A percentile compares a stretch with the other conserved stretches of the same genome.
Evolutionary conservation across 2,113 vertebrate genomes (phyloP).

Genomic region (Hirundichthys speculiger): DNA sequence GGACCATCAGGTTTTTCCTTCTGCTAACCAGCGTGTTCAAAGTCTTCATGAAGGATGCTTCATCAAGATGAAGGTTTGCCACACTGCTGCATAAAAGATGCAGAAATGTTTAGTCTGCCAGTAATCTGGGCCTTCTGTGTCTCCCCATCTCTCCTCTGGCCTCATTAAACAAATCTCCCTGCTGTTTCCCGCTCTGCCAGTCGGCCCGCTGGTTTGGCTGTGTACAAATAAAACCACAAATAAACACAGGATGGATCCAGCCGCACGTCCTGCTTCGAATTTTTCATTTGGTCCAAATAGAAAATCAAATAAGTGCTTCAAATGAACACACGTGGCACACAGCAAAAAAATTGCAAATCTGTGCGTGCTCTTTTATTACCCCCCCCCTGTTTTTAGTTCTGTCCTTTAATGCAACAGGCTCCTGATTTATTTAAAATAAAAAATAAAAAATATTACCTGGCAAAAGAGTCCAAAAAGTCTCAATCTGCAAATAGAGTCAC

Average conservation of each 20-base stretch:
- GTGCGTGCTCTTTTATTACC: too few species aligned
- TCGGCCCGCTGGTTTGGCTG: conserved; percentile 51
- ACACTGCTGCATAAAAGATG: conserved; percentile 44
- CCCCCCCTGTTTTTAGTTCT: too few species aligned
- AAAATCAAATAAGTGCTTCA: background rate
- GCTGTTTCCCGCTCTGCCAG: conserved; percentile 54
- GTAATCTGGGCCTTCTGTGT: conserved; percentile 54
- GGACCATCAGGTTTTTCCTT: background rate
- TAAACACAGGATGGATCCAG: conserved; percentile 44
- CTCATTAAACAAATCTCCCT: conserved; percentile 64
- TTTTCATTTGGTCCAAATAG: conserved; percentile 18
- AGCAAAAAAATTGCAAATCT: too few species aligned
- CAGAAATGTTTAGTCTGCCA: conserved; percentile 63
- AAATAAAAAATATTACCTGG: too few species aligned
- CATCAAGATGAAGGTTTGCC: conserved; percentile 32
- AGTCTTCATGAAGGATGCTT: conserved; percentile 5
- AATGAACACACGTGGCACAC: background rate
- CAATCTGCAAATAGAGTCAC: too few species aligned
- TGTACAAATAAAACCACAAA: conserved; percentile 55
- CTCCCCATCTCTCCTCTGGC: conserved; percentile 26
- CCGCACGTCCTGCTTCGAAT: conserved; percentile 43
- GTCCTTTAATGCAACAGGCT: too few species aligned
- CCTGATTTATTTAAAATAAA: too few species aligned
- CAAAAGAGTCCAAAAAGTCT: too few species aligned
- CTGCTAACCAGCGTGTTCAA: background rate